phyloP scores from a whole-genome alignment of 2,888 invertebrate species.

The Nemotelus pantherinus region DNA sequence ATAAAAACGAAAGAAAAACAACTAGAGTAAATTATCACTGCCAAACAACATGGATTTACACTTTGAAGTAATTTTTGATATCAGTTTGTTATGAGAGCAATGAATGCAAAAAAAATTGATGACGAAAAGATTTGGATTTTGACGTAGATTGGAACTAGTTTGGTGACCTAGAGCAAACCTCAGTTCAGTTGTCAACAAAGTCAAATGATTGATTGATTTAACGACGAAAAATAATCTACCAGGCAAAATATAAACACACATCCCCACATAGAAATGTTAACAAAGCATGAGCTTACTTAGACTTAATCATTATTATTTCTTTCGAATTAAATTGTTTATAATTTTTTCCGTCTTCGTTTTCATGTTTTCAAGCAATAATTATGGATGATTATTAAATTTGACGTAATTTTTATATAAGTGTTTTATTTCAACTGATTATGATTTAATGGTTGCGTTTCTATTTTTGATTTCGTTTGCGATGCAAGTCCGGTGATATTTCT shows the following conservation, averaged over 20 bases:
- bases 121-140: no score
- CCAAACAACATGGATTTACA: conserved; percentile 40
- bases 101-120: no score
- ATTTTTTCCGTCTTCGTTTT: background rate
- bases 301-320: conserved; percentile 16
- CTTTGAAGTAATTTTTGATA: conserved; percentile 14
- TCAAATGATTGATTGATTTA: background rate
- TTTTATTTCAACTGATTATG: background rate
- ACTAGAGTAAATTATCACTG: conserved; percentile 41
- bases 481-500: background rate
- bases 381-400: conserved; percentile 20
- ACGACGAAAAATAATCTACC: background rate
- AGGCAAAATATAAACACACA: background rate
- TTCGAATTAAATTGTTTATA: conserved; percentile 20
- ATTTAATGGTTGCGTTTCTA: background rate
- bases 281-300: background rate
- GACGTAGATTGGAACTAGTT: no score
- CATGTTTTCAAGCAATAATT: background rate
- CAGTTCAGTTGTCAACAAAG: background rate
- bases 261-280: background rate
- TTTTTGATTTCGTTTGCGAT: background rate
- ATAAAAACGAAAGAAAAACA: conserved; percentile 21
- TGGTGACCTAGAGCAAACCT: background rate
- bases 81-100: background rate
- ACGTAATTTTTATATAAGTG: conserved; percentile 10